Percentiles rank a stretch among this genome's conserved stretches.
These are phyloP conservation scores for Rutilus rutilus DNA, from an alignment of 2,113 vertebrate genomes.

Conservation along the genomic window DNA sequence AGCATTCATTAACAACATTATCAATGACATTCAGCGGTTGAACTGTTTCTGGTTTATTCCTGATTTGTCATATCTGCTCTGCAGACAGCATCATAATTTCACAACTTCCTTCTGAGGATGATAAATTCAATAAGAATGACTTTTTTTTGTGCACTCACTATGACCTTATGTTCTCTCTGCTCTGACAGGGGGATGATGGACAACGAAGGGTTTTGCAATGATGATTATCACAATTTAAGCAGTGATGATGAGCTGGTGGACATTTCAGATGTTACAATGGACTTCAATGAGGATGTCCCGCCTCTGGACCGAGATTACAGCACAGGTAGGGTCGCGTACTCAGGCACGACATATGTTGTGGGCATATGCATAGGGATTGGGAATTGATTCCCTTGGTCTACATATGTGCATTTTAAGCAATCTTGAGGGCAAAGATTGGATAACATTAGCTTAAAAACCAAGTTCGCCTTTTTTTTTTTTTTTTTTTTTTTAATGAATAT, in stretches of 20 bases:
- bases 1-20: too few species aligned
- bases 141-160: not conserved
- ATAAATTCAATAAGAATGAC: not conserved
- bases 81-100: not conserved
- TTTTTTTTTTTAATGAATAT: too few species aligned
- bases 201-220: slow-evolving; percentile 75
- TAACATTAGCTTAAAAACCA: too few species aligned
- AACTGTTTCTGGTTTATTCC: not conserved
- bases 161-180: not conserved
- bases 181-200: slow-evolving; percentile 74
- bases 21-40: too few species aligned
- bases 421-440: too few species aligned
- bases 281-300: slow-evolving; percentile 87
- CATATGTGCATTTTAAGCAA: too few species aligned
- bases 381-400: too few species aligned
- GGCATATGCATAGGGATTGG: too few species aligned
- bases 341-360: too few species aligned
- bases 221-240: slow-evolving; percentile 77
- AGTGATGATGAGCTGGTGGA: slow-evolving; percentile 95
- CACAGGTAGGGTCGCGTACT: slow-evolving; percentile 73
- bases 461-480: too few species aligned
- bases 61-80: not conserved
- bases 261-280: slow-evolving; percentile 83
- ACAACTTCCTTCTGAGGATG: not conserved
- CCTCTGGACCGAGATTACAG: slow-evolving; percentile 78